Evolutionary conservation across 2,888 invertebrate genomes (phyloP).

Genomic region (Eupsilia transversa): DNA sequence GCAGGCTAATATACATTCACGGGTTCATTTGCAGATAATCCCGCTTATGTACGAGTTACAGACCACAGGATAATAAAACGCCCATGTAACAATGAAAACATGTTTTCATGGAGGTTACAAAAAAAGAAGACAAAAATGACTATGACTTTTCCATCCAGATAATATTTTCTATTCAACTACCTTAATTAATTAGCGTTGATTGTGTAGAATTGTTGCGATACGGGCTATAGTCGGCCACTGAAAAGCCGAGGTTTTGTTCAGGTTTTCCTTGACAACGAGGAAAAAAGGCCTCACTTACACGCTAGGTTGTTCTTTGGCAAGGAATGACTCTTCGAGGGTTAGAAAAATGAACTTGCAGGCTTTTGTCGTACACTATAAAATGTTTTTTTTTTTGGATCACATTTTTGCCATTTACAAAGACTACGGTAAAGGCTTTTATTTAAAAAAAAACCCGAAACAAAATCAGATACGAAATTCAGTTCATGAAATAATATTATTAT

Average conservation of each 20-base stretch:
- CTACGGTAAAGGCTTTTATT: not conserved
- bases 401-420: not conserved
- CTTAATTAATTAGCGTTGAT: slow-evolving; percentile 56
- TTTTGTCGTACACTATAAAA: slow-evolving; percentile 26
- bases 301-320: slow-evolving; percentile 36
- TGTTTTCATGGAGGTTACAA: not conserved
- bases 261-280: slow-evolving; percentile 52
- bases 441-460: slow-evolving; percentile 1
- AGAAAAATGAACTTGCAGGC: slow-evolving; percentile 37
- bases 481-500: slow-evolving; percentile 7
- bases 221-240: slow-evolving; percentile 16
- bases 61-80: slow-evolving; percentile 19
- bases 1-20: slow-evolving; percentile 40
- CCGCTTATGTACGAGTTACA: slow-evolving; percentile 32
- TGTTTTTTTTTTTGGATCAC: not conserved
- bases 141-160: slow-evolving; percentile 41
- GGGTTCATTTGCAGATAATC: slow-evolving; percentile 38
- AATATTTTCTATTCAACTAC: slow-evolving; percentile 53
- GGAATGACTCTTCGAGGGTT: slow-evolving; percentile 33
- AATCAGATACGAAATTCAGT: not conserved
- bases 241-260: slow-evolving; percentile 41
- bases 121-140: not conserved
- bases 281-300: slow-evolving; percentile 38
- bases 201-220: slow-evolving; percentile 48
- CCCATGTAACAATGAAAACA: slow-evolving; percentile 2